Evolutionary conservation across 2,113 vertebrate species (phyloP).

Genomic region (Tauraco erythrolophus): DNA sequence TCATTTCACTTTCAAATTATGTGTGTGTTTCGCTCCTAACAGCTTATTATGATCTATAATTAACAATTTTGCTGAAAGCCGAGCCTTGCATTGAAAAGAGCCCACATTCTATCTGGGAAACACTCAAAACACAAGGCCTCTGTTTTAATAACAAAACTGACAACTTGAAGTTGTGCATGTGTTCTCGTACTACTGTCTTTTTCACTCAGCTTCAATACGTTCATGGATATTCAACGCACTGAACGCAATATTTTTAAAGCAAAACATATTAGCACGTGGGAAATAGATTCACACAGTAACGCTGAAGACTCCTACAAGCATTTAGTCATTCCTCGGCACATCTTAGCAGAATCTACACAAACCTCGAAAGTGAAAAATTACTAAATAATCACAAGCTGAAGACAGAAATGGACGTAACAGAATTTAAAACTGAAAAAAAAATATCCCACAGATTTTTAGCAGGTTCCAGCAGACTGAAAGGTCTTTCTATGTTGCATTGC

Average conservation of each 20-base stretch:
- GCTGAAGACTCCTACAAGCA: not conserved
- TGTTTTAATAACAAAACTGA: conserved; percentile 58
- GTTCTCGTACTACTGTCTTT: not conserved
- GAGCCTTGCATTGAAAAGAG: conserved; percentile 65
- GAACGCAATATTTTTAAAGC: not conserved
- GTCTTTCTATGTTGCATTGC: not conserved
- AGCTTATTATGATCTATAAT: conserved; percentile 80
- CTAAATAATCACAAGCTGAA: not conserved
- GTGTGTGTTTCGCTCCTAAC: conserved; percentile 74
- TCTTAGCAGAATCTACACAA: not conserved
- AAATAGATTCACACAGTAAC: not conserved
- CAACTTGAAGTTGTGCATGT: not conserved
- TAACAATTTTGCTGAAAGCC: conserved; percentile 80
- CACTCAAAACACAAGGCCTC: conserved; percentile 28
- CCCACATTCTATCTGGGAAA: conserved; percentile 62
- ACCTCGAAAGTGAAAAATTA: not conserved
- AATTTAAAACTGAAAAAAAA: not conserved
- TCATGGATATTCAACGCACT: not conserved
- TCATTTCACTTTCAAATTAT: conserved; percentile 84
- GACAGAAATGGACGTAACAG: not conserved
- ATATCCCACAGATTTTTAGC: not conserved
- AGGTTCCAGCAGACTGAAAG: not conserved
- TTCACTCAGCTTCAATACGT: not conserved
- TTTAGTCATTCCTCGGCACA: not conserved
- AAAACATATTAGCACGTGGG: not conserved